These are phyloP conservation scores for Punctoribates punctum DNA, from an alignment of 2,888 invertebrate species.

Conservation along the genomic window DNA sequence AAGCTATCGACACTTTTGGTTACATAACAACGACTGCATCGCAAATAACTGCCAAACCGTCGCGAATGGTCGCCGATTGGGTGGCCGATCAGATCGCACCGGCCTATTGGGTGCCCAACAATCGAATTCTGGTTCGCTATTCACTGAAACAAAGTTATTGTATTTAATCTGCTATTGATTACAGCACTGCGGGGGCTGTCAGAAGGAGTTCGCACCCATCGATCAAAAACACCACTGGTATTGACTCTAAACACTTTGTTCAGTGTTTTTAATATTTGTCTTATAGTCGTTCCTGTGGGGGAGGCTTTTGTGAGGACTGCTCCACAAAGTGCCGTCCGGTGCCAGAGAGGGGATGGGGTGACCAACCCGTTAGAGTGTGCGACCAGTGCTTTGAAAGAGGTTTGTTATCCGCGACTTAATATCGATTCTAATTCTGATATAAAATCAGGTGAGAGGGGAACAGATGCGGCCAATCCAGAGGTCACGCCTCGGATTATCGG, in stretches of 20 bases:
- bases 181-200: conserved; percentile 66
- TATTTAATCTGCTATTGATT: conserved; percentile 39
- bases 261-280: not conserved
- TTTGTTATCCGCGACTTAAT: conserved; percentile 34
- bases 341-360: conserved; percentile 67
- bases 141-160: not conserved
- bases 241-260: not conserved
- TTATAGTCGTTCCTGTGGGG: conserved; percentile 55
- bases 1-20: conserved; percentile 64
- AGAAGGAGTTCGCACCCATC: conserved; percentile 60
- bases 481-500: conserved; percentile 56
- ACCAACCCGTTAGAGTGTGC: conserved; percentile 68
- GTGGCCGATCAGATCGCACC: conserved; percentile 75
- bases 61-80: conserved; percentile 66
- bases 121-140: conserved; percentile 64
- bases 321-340: conserved; percentile 66
- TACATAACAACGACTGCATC: conserved; percentile 63
- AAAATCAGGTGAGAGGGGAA: conserved; percentile 23
- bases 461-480: conserved; percentile 45
- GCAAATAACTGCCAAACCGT: conserved; percentile 67
- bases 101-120: conserved; percentile 73
- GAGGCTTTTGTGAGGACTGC: conserved; percentile 72
- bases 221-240: conserved; percentile 59
- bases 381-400: conserved; percentile 60
- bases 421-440: not conserved